Base-by-base conservation (phyloP, 2,888 invertebrate species). In the Macroteleia sp. region DNA sequence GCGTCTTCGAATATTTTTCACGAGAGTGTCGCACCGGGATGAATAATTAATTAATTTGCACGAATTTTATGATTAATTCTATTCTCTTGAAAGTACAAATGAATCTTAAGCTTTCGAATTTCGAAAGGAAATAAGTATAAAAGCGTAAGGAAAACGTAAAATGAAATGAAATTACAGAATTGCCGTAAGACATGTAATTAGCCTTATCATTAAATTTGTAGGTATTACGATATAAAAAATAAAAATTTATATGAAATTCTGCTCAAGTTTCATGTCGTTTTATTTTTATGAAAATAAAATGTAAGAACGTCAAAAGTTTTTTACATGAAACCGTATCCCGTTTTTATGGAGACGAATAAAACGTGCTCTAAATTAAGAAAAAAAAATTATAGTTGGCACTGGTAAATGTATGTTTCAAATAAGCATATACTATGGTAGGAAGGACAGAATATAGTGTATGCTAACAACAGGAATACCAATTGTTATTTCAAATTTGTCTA, bases 321-420 rank as follows among this genome's bases (percentile, higher is more conserved):
- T 76, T 70, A 57, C 52, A 76, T 44, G 70, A 52, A 70, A 76
- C 46, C 52, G 50, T 57, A 57, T 69, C 50, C 44, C 57, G 50
- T 64, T 76, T 75, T 69, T 76, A 69, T 66, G 66, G 59, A 14
- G n/a, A 39, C 50, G 59, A 74, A 74, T 74, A 74, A 73, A 74
- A 74, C 59, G 44, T 59, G 74, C 74, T 66, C 66, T 50, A 74
- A 74, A 74, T 74, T 74, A 74, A 74, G 64, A 30, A 44, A 56
- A 66, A 42, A 66, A 74, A 59, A 57, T 54, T 74, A 59, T 52
- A 66, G 44, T 46, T 22, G 71, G n/a, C n/a, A n/a, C n/a, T n/a
- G n/a, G n/a, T n/a, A n/a, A n/a, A n/a, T n/a, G n/a, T n/a, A n/a
- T n/a, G n/a, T n/a, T n/a, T n/a, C n/a, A n/a, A n/a, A n/a, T n/a